Evolutionary conservation across 2,888 invertebrate species (phyloP).

Genomic region (Agrilus biguttatus): DNA sequence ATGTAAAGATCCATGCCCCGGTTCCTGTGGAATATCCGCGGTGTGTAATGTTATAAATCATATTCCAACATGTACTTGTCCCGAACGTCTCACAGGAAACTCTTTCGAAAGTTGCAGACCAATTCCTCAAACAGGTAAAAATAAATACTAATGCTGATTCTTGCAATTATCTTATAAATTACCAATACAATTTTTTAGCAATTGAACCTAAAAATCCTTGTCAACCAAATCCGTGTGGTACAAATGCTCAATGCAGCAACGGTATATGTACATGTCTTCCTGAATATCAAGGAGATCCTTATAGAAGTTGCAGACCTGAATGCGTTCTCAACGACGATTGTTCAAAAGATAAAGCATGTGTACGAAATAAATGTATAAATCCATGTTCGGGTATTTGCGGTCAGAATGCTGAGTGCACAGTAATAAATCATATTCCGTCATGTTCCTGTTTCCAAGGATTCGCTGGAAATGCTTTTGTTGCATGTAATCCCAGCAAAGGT

Average conservation of each 20-base stretch:
- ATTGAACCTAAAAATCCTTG: conserved; percentile 29
- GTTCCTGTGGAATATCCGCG: conserved; percentile 48
- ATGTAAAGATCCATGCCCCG: conserved; percentile 45
- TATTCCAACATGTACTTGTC: conserved; percentile 53
- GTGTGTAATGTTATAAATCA: conserved; percentile 52
- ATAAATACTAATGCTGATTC: conserved; percentile 23
- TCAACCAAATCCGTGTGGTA: conserved; percentile 47
- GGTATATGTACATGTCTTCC: conserved; percentile 57
- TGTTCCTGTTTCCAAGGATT: conserved; percentile 57
- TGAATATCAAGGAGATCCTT: conserved; percentile 66
- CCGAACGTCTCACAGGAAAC: conserved; percentile 45
- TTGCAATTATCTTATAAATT: conserved; percentile 10
- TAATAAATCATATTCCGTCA: conserved; percentile 64
- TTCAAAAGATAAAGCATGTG: conserved; percentile 51
- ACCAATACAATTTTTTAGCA: conserved; percentile 7
- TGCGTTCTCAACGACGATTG: conserved; percentile 67
- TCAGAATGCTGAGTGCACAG: conserved; percentile 56
- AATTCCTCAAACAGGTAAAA: conserved; percentile 29
- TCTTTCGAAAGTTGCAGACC: conserved; percentile 43
- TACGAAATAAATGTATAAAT: conserved; percentile 57
- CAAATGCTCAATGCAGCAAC: conserved; percentile 55
- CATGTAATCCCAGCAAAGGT: conserved; percentile 40
- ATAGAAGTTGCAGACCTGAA: conserved; percentile 63
- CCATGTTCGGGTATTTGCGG: conserved; percentile 73
- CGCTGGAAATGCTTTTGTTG: conserved; percentile 58